A percentile compares a stretch with the other conserved stretches of the same genome.
Evolutionary conservation across 1,140 invertebrate species (phyloP).

Genomic region (Triops cancriformis): DNA sequence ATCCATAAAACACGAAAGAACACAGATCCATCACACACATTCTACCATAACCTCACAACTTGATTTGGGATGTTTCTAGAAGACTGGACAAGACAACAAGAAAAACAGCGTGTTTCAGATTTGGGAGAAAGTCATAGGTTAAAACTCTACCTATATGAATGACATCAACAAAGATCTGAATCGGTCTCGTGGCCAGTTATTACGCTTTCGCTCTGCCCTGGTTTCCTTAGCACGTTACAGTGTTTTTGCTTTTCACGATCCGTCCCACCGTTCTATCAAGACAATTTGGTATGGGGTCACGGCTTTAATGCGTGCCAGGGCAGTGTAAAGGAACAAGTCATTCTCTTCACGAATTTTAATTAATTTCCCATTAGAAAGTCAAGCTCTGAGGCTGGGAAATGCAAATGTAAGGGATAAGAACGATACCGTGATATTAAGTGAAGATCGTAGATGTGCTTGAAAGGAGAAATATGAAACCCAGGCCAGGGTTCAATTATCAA

Average conservation of each 20-base stretch:
- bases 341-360: slow-evolving; percentile 7
- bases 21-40: not conserved
- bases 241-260: not conserved
- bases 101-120: too few relatives aligned
- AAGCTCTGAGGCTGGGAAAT: not conserved
- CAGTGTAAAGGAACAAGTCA: not conserved
- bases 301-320: not conserved
- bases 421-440: not conserved
- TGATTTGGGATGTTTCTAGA: not conserved
- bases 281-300: not conserved
- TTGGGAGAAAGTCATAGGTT: too few relatives aligned
- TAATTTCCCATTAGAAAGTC: slow-evolving; percentile 14
- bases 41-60: not conserved
- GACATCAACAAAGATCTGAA: too few relatives aligned
- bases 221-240: not conserved
- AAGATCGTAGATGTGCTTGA: not conserved
- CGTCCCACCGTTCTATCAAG: not conserved
- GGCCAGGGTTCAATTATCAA: not conserved
- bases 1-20: not conserved
- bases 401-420: slow-evolving; percentile 1
- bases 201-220: not conserved
- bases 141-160: too few relatives aligned
- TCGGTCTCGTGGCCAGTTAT: too few relatives aligned
- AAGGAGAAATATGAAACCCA: not conserved
- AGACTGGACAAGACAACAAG: not conserved